Conservation (phyloP, 2,113 vertebrate genomes). For the Otolemur garnettii region DNA sequence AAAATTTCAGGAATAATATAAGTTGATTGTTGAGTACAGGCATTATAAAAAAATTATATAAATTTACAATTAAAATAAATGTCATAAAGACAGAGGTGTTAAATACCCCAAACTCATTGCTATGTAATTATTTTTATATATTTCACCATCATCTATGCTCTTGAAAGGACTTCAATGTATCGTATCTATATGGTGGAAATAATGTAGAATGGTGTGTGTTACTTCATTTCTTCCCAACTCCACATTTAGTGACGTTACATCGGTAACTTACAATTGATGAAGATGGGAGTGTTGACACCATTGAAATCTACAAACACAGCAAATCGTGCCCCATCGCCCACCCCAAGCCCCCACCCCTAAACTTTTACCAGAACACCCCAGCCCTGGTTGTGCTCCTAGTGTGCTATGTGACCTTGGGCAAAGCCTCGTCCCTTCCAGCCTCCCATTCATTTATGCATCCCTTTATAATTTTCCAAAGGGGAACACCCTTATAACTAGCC, state of each 20-base stretch:
- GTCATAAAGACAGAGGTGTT: neutral
- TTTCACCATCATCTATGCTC: neutral
- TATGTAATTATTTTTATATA: neutral
- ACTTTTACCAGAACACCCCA: neutral
- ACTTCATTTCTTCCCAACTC: neutral
- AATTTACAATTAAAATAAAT: conserved; percentile 14
- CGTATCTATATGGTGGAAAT: conserved; percentile 16
- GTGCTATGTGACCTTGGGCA: neutral
- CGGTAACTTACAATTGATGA: neutral
- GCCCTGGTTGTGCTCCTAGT: neutral
- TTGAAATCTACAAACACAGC: neutral
- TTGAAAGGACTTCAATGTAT: neutral
- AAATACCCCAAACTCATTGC: neutral
- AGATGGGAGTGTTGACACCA: neutral
- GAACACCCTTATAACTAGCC: neutral
- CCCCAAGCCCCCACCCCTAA: no score
- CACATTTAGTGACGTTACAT: neutral
- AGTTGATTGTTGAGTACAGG: neutral
- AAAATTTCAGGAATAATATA: conserved; percentile 26
- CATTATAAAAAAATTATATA: conserved; percentile 13
- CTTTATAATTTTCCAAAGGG: conserved; percentile 2
- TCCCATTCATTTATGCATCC: neutral
- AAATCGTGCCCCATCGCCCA: neutral
- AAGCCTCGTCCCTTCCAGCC: neutral
- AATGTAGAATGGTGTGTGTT: neutral